Percentiles rank a stretch among this genome's conserved stretches.
Evolutionary conservation across 2,888 invertebrate species (phyloP).

Genomic region (Sarcophaga caerulescens): DNA sequence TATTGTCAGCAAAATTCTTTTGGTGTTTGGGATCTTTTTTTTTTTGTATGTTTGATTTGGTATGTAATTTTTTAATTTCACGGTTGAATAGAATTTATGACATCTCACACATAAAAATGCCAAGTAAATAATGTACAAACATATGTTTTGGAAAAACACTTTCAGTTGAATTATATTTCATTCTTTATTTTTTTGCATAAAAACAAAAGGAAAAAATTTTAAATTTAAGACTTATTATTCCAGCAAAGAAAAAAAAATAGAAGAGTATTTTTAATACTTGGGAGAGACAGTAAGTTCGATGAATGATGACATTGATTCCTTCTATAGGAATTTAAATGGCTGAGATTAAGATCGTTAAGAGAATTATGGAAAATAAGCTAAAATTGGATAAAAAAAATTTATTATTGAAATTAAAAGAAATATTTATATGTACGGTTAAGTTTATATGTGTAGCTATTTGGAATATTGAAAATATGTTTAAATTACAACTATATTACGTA

Average conservation of each 20-base stretch:
- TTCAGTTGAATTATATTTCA: conserved; percentile 33
- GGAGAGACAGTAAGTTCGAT: conserved; percentile 49
- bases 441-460: not conserved
- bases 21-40: conserved; percentile 15
- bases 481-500: too few relatives aligned
- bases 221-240: not conserved
- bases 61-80: conserved; percentile 74
- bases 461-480: too few relatives aligned
- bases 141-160: conserved; percentile 42
- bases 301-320: conserved; percentile 32
- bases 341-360: conserved; percentile 19
- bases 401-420: too few relatives aligned
- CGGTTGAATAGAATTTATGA: conserved; percentile 75
- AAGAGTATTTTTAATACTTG: conserved; percentile 31
- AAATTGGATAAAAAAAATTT: too few relatives aligned
- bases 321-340: conserved; percentile 16
- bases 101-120: conserved; percentile 12
- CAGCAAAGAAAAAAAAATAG: not conserved
- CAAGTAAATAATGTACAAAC: conserved; percentile 17
- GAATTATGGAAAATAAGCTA: conserved; percentile 11
- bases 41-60: conserved; percentile 7
- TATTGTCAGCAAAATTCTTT: not conserved
- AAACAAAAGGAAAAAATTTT: not conserved
- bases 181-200: not conserved
- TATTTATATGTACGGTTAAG: too few relatives aligned